phyloP scores from a whole-genome alignment of 2,797 vertebrate species.

The Ctenopoma kingsleyae region DNA sequence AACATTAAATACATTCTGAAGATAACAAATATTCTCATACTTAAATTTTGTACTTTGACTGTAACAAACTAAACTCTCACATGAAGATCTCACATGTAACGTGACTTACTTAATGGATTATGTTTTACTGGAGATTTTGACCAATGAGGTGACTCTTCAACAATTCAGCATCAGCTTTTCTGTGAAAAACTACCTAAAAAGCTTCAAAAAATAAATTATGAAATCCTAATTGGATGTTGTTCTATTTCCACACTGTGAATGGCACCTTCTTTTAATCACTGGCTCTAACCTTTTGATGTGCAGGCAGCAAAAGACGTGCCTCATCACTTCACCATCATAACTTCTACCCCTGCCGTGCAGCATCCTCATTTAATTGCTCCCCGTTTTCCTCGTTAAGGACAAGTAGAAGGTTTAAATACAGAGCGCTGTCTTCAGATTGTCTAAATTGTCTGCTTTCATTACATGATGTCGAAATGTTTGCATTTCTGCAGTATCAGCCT shows the following conservation, averaged over 20 bases:
- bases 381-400: conserved; percentile 79
- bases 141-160: neutral
- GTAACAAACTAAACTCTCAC: too few species aligned
- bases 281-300: conserved; percentile 45
- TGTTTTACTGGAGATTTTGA: too few species aligned
- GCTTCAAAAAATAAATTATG: neutral
- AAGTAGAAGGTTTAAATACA: conserved; percentile 81
- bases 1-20: too few species aligned
- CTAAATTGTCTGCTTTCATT: conserved; percentile 86
- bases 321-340: neutral
- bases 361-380: conserved; percentile 42
- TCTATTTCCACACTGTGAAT: conserved; percentile 5
- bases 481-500: conserved; percentile 84
- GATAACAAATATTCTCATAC: too few species aligned
- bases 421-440: conserved; percentile 86
- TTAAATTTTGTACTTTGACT: too few species aligned
- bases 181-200: neutral
- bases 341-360: conserved; percentile 27
- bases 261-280: conserved; percentile 31
- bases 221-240: conserved; percentile 18
- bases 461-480: conserved; percentile 77
- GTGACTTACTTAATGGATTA: too few species aligned
- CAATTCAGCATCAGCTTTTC: neutral
- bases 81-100: too few species aligned
- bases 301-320: neutral